These are phyloP conservation scores for Eupleurogrammus muticus DNA, from an alignment of 2,797 vertebrate species.

Conservation along the genomic window DNA sequence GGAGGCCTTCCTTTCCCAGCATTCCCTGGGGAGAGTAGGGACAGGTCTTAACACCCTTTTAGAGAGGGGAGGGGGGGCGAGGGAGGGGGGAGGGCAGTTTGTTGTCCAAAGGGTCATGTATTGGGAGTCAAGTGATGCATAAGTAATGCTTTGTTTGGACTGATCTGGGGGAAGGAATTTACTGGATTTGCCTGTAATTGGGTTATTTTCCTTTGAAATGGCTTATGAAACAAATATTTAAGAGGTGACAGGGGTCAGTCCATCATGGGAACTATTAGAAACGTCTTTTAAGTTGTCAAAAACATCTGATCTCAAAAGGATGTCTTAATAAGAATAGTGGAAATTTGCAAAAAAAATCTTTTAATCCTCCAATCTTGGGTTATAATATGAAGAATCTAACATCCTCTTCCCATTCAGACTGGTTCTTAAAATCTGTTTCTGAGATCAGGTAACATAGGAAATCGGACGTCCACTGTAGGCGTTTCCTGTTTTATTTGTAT, in stretches of 20 bases:
- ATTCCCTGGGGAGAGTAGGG: constrained; percentile 80
- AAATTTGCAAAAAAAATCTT: neutral
- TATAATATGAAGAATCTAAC: neutral
- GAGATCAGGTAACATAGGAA: no score
- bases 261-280: constrained; percentile 39
- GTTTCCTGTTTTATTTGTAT: no score
- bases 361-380: neutral
- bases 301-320: constrained; percentile 8
- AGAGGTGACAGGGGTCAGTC: constrained; percentile 29
- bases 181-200: constrained; percentile 71
- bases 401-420: neutral
- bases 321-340: neutral
- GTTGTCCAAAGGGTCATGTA: constrained; percentile 74
- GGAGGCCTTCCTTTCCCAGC: constrained; percentile 83
- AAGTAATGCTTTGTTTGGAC: constrained; percentile 78
- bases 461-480: no score
- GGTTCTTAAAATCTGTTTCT: neutral
- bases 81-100: constrained; percentile 45
- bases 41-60: constrained; percentile 79
- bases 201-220: constrained; percentile 66
- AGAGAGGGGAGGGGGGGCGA: constrained; percentile 40
- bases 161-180: constrained; percentile 67
- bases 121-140: constrained; percentile 77
- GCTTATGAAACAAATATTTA: constrained; percentile 47
- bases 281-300: constrained; percentile 20